A percentile compares a stretch with the other conserved stretches of the same genome.
Conservation (phyloP, 2,113 vertebrate species). For the Oryctolagus cuniculus region DNA sequence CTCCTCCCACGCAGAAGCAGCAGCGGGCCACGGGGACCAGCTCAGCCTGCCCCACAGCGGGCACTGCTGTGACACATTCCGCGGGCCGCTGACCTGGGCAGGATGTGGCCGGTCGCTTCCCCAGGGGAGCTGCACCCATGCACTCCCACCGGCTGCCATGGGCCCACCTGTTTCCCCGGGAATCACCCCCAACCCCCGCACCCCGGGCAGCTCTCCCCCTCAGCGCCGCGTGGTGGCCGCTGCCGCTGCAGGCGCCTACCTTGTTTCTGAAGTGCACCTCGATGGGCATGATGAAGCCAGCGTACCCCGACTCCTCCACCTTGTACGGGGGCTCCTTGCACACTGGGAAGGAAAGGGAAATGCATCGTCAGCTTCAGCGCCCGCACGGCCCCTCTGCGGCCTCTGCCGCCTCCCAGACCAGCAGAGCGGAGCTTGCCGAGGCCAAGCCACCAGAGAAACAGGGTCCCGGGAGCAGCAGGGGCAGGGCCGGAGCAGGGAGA, state of each 20-base stretch:
- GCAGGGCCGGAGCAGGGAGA: neutral
- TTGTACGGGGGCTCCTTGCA: constrained; percentile 99
- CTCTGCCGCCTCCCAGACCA: too few relatives aligned
- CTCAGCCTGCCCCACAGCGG: neutral
- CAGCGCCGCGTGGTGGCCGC: neutral
- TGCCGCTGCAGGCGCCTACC: constrained; percentile 84
- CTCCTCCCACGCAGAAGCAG: neutral
- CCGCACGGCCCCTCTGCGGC: neutral
- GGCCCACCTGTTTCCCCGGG: rapidly evolving
- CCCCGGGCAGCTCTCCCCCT: too few relatives aligned
- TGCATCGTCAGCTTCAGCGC: constrained; percentile 16
- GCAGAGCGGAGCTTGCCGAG: too few relatives aligned
- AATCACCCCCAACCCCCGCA: too few relatives aligned
- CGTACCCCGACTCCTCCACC: constrained; percentile 99
- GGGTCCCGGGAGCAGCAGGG: too few relatives aligned
- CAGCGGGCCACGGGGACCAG: too few relatives aligned
- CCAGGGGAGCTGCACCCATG: rapidly evolving
- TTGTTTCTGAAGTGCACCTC: constrained; percentile 99
- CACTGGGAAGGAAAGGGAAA: constrained; percentile 89
- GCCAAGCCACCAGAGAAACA: neutral
- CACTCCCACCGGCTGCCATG: rapidly evolving
- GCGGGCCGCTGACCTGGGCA: neutral
- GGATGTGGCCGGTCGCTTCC: neutral
- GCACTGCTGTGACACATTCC: too few relatives aligned
- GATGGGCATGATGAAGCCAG: constrained; percentile 99